Percentiles rank a stretch among this genome's conserved stretches.
These are phyloP conservation scores for Parapsyche elsis DNA, from an alignment of 1,140 invertebrate genomes.

Conservation along the genomic window DNA sequence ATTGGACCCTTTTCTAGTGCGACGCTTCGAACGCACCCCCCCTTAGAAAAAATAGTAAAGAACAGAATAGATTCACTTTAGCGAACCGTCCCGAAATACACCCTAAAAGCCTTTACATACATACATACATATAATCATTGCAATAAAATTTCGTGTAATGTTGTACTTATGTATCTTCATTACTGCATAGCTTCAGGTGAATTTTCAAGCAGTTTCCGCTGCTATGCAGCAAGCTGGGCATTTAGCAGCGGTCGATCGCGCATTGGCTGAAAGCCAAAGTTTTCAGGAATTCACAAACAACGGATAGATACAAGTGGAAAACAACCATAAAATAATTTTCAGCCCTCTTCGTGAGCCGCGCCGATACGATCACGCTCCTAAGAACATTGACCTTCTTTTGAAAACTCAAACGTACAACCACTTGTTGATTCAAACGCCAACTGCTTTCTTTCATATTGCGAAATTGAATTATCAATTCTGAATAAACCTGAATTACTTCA, in stretches of 20 bases:
- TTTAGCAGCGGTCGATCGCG: slow-evolving; percentile 25
- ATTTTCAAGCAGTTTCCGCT: slow-evolving; percentile 30
- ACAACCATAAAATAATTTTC: slow-evolving; percentile 30
- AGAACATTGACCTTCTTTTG: slow-evolving; percentile 10
- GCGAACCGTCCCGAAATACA: neutral
- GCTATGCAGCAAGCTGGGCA: slow-evolving; percentile 6
- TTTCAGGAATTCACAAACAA: neutral
- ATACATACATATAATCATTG: neutral
- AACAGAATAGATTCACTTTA: slow-evolving; percentile 34
- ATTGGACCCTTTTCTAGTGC: slow-evolving; percentile 65
- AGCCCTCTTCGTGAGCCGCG: neutral
- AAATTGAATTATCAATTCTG: neutral
- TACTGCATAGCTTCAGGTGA: slow-evolving; percentile 9
- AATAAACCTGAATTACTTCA: neutral
- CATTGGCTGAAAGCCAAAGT: slow-evolving; percentile 25
- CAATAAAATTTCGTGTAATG: too few relatives aligned
- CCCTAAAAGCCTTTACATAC: neutral
- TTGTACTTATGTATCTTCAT: neutral
- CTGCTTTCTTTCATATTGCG: neutral
- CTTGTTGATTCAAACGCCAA: slow-evolving; percentile 12
- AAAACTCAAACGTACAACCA: slow-evolving; percentile 8
- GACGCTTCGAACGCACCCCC: slow-evolving; percentile 47
- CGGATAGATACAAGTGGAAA: neutral
- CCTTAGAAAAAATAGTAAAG: slow-evolving; percentile 42
- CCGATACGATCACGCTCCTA: neutral